Percentiles rank a stretch among this genome's conserved stretches.
Conservation (phyloP, 2,888 invertebrate species). For the Ommatoiulus sabulosus region DNA sequence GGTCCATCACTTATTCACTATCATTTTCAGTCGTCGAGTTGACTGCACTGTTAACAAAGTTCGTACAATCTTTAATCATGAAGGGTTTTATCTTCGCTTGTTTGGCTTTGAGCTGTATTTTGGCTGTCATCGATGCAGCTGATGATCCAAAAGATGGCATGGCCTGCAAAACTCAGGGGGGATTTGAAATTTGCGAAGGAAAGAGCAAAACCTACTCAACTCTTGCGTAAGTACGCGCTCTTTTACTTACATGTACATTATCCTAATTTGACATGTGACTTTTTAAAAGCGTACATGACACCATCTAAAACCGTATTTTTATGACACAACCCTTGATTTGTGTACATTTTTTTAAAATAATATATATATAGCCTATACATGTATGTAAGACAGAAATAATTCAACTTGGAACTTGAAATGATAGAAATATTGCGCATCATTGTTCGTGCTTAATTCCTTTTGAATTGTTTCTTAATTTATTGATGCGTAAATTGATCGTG, state of each 20-base stretch:
- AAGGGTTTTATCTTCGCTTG: neutral
- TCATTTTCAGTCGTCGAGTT: neutral
- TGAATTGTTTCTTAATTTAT: too few species aligned
- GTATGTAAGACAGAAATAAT: too few species aligned
- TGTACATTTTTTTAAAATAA: too few species aligned
- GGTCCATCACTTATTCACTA: neutral
- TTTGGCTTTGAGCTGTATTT: constrained; percentile 10
- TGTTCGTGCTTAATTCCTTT: too few species aligned
- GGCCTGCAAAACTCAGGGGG: constrained; percentile 42
- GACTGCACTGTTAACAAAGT: neutral
- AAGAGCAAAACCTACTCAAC: neutral
- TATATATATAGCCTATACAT: too few species aligned
- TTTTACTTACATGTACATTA: too few species aligned
- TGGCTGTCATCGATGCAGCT: neutral
- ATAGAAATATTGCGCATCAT: too few species aligned
- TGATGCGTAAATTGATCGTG: too few species aligned
- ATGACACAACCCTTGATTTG: too few species aligned
- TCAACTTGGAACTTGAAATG: too few species aligned
- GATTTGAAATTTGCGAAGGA: constrained; percentile 42
- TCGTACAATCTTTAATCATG: neutral
- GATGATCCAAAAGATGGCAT: constrained; percentile 47
- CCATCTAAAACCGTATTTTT: too few species aligned
- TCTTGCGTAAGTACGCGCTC: constrained; percentile 3
- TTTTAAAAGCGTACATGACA: too few species aligned
- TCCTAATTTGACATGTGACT: neutral